Evolutionary conservation across 53 echinoderm and acorn worm species (phyloP), one percentile per base, ranked within the genome.

Genomic region (Paracentrotus lividus): DNA sequence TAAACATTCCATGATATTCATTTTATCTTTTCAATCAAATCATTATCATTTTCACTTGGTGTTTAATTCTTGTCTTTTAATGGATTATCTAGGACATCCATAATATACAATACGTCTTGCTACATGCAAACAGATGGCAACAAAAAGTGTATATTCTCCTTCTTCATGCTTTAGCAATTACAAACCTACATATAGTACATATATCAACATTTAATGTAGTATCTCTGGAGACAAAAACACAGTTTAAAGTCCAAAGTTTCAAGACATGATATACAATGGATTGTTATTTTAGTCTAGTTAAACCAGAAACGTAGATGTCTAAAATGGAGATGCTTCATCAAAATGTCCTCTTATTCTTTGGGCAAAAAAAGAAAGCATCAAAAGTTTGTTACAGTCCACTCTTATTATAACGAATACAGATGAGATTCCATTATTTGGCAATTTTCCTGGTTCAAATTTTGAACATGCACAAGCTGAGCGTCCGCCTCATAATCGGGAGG

Each of bases 131-230:
- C 68, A 32, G n/a, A n/a, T n/a, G n/a, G n/a, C n/a, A n/a, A n/a
- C n/a, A n/a, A n/a, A n/a, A n/a, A n/a, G n/a, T n/a, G n/a, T 32
- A 68, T 68, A 31, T 20, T 15, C 1, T 33, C 8, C 64, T 8
- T 68, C 9, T 34, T 32, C 18, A 12, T 42, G 77, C 18, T 20
- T 42, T 44, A 77, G 77, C 77, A 77, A 51, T 51, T 51, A 8
- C 51, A 8, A 8, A 8, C 13, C 67, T 32, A 67, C 10, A 42
- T 33, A 69, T 69, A 0, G 0, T 42, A 42, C 20, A 18, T 33
- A 77, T 20, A 16, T 15, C 14, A 81, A 81, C 81, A 81, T 81
- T 81, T 45, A n/a, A 81, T 81, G 81, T 45, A 26, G 38, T 6
- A 64, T 9, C 23, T 81, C 27, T 81, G 12, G 47, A 72, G 18